Evolutionary conservation across 2,888 invertebrate genomes (phyloP).

Genomic region (Lymantria dispar): DNA sequence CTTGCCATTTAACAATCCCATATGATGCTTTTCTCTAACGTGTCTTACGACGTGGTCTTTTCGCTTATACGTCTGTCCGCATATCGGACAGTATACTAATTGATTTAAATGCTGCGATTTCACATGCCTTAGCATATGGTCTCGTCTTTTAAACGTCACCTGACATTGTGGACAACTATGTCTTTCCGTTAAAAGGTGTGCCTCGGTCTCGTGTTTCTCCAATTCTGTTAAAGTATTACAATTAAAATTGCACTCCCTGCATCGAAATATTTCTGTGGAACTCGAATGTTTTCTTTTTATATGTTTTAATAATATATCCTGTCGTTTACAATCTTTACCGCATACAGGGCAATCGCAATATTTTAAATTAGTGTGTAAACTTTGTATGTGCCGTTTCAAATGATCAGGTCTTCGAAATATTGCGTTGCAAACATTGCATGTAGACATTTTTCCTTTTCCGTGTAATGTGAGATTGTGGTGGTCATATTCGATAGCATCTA

Average conservation of each 20-base stretch:
- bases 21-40: conserved; percentile 55
- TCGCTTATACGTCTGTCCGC: conserved; percentile 49
- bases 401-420: conserved; percentile 52
- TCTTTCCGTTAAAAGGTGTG: conserved; percentile 35
- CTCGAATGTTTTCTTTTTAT: conserved; percentile 42
- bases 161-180: conserved; percentile 50
- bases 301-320: conserved; percentile 45
- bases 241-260: conserved; percentile 42
- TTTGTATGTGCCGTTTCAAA: conserved; percentile 49
- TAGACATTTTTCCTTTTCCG: conserved; percentile 33
- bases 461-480: conserved; percentile 48
- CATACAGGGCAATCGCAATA: conserved; percentile 47
- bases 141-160: conserved; percentile 49
- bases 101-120: conserved; percentile 53
- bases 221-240: conserved; percentile 30
- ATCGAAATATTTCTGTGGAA: conserved; percentile 32
- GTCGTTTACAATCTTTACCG: conserved; percentile 38
- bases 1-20: conserved; percentile 45
- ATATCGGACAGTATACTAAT: conserved; percentile 45
- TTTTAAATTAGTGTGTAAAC: conserved; percentile 39
- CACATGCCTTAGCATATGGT: conserved; percentile 57
- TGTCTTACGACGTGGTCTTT: conserved; percentile 57
- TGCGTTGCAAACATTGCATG: conserved; percentile 42
- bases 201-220: conserved; percentile 41
- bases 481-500: conserved; percentile 35